Percentiles rank a stretch among this genome's conserved stretches.
Conservation (phyloP, 2,797 vertebrate genomes). For the Bucorvus abyssinicus region DNA sequence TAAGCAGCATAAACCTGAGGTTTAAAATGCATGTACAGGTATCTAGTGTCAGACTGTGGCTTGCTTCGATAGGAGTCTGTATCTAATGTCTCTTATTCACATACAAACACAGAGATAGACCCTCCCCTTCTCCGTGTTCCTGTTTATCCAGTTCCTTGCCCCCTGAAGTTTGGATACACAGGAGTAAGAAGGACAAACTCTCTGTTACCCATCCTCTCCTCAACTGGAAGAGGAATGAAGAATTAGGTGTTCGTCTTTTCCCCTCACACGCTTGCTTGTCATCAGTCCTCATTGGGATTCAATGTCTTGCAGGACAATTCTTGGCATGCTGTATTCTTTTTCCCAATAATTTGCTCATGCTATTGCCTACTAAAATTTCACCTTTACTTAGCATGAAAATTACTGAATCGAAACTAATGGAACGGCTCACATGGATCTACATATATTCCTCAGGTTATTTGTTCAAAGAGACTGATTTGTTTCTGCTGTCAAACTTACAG, state of each 20-base stretch:
- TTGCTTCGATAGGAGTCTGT: background rate
- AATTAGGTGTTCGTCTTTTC: background rate
- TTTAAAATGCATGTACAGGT: background rate
- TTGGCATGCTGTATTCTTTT: background rate
- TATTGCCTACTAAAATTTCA: background rate
- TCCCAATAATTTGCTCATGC: background rate
- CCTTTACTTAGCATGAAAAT: background rate
- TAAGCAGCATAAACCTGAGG: background rate
- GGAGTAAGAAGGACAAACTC: background rate
- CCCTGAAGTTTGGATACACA: background rate
- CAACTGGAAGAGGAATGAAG: background rate
- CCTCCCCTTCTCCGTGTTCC: background rate
- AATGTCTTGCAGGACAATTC: background rate
- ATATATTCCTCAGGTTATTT: constrained; percentile 5
- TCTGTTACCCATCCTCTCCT: background rate
- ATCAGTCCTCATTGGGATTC: background rate
- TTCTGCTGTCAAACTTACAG: constrained; percentile 22
- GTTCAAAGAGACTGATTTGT: constrained; percentile 11
- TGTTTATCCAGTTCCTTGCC: background rate
- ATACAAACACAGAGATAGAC: background rate
- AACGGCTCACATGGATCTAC: background rate
- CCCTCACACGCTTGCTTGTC: background rate
- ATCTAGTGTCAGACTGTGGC: background rate
- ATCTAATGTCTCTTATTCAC: background rate
- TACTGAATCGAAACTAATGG: background rate